phyloP scores from a whole-genome alignment of 2,113 vertebrate species.

The Rhinolophus ferrumequinum region DNA sequence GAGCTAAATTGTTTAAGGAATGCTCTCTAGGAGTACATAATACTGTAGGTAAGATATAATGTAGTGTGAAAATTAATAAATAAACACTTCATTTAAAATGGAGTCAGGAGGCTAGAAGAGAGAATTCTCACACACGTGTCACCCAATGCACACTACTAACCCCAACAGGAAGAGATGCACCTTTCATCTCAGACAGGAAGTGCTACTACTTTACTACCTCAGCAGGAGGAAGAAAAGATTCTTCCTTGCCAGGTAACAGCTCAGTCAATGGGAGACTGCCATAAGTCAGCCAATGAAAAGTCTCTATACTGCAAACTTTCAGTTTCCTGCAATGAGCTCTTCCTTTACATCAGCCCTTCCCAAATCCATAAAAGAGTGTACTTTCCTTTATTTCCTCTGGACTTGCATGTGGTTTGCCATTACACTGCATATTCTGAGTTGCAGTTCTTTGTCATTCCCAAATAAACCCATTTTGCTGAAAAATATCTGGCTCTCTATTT shows the following conservation, averaged over 20 bases:
- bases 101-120: neutral
- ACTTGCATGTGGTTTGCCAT: neutral
- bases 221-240: neutral
- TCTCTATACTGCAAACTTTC: neutral
- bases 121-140: neutral
- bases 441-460: neutral
- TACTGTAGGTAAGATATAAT: neutral
- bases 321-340: neutral
- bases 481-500: neutral
- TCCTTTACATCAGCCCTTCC: neutral
- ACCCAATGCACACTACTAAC: neutral
- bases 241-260: neutral
- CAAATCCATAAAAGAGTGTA: neutral
- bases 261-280: neutral
- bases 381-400: neutral
- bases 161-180: neutral
- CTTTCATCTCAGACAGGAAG: no score
- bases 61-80: neutral
- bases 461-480: neutral
- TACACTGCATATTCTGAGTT: neutral
- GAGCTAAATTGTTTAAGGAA: neutral
- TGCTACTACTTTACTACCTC: neutral
- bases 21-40: neutral
- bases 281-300: neutral
- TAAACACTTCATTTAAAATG: neutral